These are phyloP conservation scores for Atta texana DNA, from an alignment of 1,140 invertebrate species.

Conservation along the genomic window DNA sequence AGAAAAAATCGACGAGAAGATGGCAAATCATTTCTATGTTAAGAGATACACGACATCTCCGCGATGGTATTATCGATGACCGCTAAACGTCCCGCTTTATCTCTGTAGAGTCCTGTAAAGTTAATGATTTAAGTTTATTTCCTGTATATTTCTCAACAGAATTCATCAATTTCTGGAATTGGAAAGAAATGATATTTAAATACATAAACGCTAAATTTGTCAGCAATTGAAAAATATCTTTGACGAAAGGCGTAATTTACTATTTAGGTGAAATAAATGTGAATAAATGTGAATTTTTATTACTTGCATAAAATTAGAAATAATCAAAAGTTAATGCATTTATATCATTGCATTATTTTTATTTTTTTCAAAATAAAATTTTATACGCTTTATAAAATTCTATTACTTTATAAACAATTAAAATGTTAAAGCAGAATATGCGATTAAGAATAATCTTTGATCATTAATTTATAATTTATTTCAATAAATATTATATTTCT, in stretches of 20 bases:
- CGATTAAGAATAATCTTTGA: background rate
- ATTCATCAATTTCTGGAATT: conserved; percentile 45
- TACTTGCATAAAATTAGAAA: background rate
- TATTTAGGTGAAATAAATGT: background rate
- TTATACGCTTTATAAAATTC: background rate
- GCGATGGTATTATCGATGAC: conserved; percentile 69
- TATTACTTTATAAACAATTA: background rate
- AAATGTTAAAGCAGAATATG: background rate
- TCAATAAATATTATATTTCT: background rate
- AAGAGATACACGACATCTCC: conserved; percentile 65
- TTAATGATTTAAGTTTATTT: conserved; percentile 69
- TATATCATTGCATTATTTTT: background rate
- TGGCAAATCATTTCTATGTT: conserved; percentile 68
- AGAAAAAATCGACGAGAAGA: conserved; percentile 33
- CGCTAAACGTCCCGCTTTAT: conserved; percentile 64
- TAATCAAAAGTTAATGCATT: conserved; percentile 10
- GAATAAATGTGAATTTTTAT: background rate
- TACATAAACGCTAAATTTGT: conserved; percentile 35
- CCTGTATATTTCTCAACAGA: background rate
- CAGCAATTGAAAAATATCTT: background rate
- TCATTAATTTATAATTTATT: background rate
- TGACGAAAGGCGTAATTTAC: background rate
- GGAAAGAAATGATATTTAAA: conserved; percentile 1
- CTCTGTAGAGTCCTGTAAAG: conserved; percentile 50
- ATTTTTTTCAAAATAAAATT: background rate